Evolutionary conservation across 2,888 invertebrate genomes (phyloP).

Genomic region (Ischnura elegans): DNA sequence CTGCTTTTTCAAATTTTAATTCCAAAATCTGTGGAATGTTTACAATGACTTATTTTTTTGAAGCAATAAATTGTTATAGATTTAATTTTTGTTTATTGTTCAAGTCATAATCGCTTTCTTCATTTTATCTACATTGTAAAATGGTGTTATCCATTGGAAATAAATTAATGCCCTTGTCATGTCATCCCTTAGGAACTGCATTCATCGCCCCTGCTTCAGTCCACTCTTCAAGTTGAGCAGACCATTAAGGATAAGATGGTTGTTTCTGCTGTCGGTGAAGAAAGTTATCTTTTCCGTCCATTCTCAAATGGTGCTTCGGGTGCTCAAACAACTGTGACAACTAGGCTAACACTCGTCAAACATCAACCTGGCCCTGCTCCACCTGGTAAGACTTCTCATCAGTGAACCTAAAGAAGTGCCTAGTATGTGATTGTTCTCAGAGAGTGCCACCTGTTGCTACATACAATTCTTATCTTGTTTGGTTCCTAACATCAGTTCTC

Average conservation of each 20-base stretch:
- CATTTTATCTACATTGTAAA: too few relatives aligned
- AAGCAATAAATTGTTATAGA: too few relatives aligned
- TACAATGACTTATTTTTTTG: too few relatives aligned
- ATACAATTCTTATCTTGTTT: too few relatives aligned
- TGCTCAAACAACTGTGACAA: conserved; percentile 84
- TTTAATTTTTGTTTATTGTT: background rate
- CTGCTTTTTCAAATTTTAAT: too few relatives aligned
- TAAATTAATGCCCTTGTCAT: background rate
- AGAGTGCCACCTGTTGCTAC: background rate
- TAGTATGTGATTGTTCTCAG: background rate
- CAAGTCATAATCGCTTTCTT: too few relatives aligned
- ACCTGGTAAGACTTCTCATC: conserved; percentile 72
- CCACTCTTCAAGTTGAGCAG: conserved; percentile 83
- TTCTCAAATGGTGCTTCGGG: conserved; percentile 86
- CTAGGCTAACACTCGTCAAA: conserved; percentile 82
- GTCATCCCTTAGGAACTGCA: conserved; percentile 78
- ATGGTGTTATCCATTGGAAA: background rate
- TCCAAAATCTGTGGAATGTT: too few relatives aligned
- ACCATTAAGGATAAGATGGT: conserved; percentile 85
- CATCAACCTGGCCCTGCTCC: conserved; percentile 77
- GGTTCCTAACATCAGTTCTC: too few relatives aligned
- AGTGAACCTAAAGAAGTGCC: background rate
- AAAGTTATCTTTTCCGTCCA: conserved; percentile 87
- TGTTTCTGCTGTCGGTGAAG: conserved; percentile 83
- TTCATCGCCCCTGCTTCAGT: conserved; percentile 81